phyloP scores from a whole-genome alignment of 1,140 invertebrate species.

The Stegodyphus mimosarum region DNA sequence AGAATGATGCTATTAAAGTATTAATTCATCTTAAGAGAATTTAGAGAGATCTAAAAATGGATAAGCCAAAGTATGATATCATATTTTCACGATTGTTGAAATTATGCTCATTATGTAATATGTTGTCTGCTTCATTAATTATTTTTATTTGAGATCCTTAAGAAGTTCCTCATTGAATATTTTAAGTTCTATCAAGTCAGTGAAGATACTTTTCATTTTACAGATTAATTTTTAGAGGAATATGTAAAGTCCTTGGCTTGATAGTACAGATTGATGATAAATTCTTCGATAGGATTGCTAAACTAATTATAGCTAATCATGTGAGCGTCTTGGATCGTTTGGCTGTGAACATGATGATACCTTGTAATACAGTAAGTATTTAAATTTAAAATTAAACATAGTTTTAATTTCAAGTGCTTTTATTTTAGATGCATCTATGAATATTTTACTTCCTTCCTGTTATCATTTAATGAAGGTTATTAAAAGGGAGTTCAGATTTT shows the following conservation, averaged over 20 bases:
- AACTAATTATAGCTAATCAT: slow-evolving; percentile 55
- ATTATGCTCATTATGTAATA: no score
- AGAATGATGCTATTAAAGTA: no score
- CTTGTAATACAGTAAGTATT: slow-evolving; percentile 34
- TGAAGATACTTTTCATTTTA: slow-evolving; percentile 3
- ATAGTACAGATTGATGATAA: slow-evolving; percentile 36
- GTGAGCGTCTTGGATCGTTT: slow-evolving; percentile 44
- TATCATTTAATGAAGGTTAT: not conserved
- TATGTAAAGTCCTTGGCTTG: slow-evolving; percentile 44
- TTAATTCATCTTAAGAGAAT: no score
- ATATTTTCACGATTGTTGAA: no score
- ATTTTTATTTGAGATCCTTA: no score
- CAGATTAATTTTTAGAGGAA: slow-evolving; percentile 25
- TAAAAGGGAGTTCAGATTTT: not conserved
- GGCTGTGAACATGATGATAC: slow-evolving; percentile 37
- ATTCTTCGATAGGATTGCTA: slow-evolving; percentile 32
- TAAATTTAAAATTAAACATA: not conserved
- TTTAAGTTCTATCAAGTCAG: no score
- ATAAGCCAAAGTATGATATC: no score
- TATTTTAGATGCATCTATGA: not conserved
- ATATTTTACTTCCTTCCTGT: not conserved
- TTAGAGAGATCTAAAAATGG: no score
- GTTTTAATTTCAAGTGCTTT: not conserved
- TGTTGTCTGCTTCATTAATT: no score
- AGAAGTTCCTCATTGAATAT: no score